phyloP scores from a whole-genome alignment of 2,113 vertebrate genomes.

The Todiramphus chloris region DNA sequence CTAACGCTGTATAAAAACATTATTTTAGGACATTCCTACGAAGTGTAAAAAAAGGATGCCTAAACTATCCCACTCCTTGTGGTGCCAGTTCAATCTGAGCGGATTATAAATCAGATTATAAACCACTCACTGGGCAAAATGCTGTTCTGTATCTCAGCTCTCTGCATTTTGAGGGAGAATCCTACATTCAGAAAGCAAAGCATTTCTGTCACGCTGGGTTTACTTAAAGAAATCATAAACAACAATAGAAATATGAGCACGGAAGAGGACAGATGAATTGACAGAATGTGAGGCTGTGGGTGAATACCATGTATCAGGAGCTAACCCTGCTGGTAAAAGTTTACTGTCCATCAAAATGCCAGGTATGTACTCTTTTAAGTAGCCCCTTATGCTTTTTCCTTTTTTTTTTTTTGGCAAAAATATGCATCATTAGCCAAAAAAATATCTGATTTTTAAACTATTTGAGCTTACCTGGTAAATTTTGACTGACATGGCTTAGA shows the following conservation, averaged over 20 bases:
- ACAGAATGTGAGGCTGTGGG: neutral
- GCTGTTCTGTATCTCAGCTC: neutral
- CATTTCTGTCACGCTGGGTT: neutral
- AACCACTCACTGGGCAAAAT: neutral
- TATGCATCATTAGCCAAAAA: neutral
- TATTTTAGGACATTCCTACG: neutral
- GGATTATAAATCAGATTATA: neutral
- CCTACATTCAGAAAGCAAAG: neutral
- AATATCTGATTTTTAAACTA: neutral
- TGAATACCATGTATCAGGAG: neutral
- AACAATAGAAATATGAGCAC: neutral
- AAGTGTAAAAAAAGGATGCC: neutral
- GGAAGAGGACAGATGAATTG: neutral
- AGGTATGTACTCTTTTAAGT: neutral
- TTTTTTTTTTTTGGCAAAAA: neutral
- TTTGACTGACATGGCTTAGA: neutral
- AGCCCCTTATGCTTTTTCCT: neutral
- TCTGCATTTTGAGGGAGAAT: neutral
- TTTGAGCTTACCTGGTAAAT: neutral
- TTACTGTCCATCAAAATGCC: neutral
- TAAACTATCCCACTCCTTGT: neutral
- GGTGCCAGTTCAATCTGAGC: neutral
- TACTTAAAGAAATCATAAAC: neutral
- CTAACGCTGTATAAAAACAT: neutral
- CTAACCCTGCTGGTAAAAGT: neutral